phyloP scores from a whole-genome alignment of 1,140 invertebrate genomes.

The Drosophila equinoxialis region DNA sequence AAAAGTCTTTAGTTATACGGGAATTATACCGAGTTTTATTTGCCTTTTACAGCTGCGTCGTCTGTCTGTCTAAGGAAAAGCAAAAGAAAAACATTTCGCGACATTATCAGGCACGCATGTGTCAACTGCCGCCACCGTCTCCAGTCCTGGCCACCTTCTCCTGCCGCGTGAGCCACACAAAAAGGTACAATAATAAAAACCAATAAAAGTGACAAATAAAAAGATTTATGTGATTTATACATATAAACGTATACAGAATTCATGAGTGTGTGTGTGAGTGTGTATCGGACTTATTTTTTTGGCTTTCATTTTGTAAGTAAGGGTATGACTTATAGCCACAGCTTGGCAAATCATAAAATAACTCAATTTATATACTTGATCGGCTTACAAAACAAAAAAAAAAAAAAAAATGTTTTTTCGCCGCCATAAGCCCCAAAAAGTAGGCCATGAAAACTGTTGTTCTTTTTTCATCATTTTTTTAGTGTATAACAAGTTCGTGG shows the following conservation, averaged over 20 bases:
- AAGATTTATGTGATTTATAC: constrained; percentile 76
- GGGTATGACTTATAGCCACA: constrained; percentile 12
- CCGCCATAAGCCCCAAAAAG: background rate
- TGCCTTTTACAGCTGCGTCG: constrained; percentile 43
- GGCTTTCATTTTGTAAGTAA: background rate
- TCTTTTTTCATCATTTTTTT: background rate
- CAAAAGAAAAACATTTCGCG: constrained; percentile 44
- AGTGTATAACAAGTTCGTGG: constrained; percentile 9
- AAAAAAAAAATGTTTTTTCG: background rate
- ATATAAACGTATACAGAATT: background rate
- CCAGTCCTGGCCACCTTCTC: background rate
- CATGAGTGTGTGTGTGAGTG: constrained; percentile 23
- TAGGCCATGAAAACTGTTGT: background rate
- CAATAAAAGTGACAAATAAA: constrained; percentile 81
- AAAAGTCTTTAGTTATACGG: background rate
- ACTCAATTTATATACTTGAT: constrained; percentile 11
- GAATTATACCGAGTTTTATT: background rate
- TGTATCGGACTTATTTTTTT: constrained; percentile 37
- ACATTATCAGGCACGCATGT: constrained; percentile 77
- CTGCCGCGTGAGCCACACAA: constrained; percentile 27
- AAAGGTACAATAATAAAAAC: constrained; percentile 80
- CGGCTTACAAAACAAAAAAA: background rate
- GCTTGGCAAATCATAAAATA: constrained; percentile 15
- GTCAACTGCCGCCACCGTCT: constrained; percentile 58
- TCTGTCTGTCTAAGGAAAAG: constrained; percentile 42